These are phyloP conservation scores for Ectobius pallidus DNA, from an alignment of 2,888 invertebrate genomes.

Conservation along the genomic window DNA sequence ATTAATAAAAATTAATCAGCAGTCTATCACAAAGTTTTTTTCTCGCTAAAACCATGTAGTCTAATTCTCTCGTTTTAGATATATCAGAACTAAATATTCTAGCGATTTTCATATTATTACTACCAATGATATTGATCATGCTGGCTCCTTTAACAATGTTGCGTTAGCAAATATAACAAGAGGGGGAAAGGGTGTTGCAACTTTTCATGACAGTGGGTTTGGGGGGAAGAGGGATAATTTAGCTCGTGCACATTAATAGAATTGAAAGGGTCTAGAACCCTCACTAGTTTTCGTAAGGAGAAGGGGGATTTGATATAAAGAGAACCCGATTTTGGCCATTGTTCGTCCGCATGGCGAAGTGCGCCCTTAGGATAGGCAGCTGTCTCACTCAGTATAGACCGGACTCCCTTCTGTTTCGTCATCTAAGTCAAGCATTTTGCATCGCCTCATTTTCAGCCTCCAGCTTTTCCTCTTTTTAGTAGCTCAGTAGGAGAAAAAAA, in stretches of 20 bases:
- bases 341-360: neutral
- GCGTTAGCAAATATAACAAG: neutral
- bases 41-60: too few species aligned
- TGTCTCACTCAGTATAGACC: neutral
- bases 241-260: conserved; percentile 1
- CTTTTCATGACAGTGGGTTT: too few species aligned
- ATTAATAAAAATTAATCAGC: too few species aligned
- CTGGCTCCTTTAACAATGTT: neutral
- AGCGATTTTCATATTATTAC: too few species aligned
- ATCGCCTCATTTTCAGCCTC: neutral
- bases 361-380: neutral
- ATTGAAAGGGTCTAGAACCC: neutral
- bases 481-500: neutral
- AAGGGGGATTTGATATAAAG: neutral
- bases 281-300: neutral
- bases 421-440: conserved; percentile 5
- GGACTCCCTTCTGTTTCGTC: neutral
- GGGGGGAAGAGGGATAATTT: neutral
- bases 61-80: too few species aligned
- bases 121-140: too few species aligned
- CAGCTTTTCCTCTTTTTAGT: neutral
- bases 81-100: too few species aligned
- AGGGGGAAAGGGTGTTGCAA: too few species aligned
- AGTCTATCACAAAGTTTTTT: too few species aligned
- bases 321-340: neutral